Conservation (phyloP, 2,888 invertebrate species). For the Neocrepidodera transversa region DNA sequence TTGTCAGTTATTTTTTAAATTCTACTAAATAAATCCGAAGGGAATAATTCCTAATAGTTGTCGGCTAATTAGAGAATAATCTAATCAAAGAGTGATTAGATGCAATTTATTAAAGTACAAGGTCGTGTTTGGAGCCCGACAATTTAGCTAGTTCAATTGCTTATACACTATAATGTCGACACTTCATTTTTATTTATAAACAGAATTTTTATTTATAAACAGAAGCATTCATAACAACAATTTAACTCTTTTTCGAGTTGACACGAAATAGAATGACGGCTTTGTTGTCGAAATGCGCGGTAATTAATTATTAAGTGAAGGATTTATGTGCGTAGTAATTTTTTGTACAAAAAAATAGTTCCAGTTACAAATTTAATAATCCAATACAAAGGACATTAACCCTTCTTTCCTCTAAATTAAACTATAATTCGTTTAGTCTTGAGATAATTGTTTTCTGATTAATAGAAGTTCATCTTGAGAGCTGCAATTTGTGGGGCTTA, state of each 20-base stretch:
- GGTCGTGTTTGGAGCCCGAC: constrained; percentile 7
- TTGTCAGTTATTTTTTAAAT: too few relatives aligned
- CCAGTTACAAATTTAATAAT: too few relatives aligned
- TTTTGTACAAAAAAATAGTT: too few relatives aligned
- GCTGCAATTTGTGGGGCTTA: too few relatives aligned
- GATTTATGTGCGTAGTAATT: neutral
- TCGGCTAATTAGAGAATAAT: neutral
- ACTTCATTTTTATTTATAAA: constrained; percentile 12
- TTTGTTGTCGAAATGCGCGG: neutral
- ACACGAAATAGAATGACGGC: constrained; percentile 1
- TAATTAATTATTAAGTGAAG: neutral
- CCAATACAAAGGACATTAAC: too few relatives aligned
- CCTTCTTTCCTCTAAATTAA: too few relatives aligned
- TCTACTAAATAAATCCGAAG: too few relatives aligned
- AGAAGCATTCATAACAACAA: constrained; percentile 11
- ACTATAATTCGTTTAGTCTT: too few relatives aligned
- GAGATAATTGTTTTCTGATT: too few relatives aligned
- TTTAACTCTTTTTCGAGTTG: constrained; percentile 3
- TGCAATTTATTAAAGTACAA: constrained; percentile 12
- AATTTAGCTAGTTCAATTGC: neutral
- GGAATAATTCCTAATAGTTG: too few relatives aligned
- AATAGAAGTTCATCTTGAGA: too few relatives aligned
- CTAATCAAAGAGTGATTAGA: constrained; percentile 5
- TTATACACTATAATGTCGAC: constrained; percentile 9
- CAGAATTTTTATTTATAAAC: too few relatives aligned